Evolutionary conservation across 2,797 vertebrate genomes (phyloP), one percentile per base, ranked within the genome.

Genomic region (Acanthurus lineatus): DNA sequence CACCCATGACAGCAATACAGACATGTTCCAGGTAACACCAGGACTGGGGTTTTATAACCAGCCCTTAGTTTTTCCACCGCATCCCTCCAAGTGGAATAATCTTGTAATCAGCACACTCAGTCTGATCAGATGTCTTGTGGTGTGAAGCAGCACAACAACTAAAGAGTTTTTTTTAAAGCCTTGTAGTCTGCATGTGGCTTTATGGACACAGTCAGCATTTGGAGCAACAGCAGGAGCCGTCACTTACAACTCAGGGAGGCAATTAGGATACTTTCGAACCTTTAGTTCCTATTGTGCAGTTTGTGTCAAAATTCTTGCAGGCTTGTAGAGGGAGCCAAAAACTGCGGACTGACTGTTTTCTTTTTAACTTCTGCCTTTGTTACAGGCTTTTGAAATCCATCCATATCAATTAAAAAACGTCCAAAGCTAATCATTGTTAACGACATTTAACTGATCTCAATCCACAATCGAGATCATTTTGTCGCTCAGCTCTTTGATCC

Each of bases 1-100:
- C 88, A 99, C 96, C 17, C 96, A 98, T 84, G 98, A 99, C 95
- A 97, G 95, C 96, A 98, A 96, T 94, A 98, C 96, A 61, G 98
- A 99, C 93, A 99, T 99, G 98, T 99, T 99, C 93, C 98, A 99
- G 98, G 98, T 99, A 97, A 80, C 60, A 20, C 61, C 22, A 0
- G 32, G 12, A 59, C 47, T 51, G 28, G 9, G 57, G 44, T 56
- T 79, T 74, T 66, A 76, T 66, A 58, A 14, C 52, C 69, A 69
- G 42, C 9, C 63, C 28, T 59, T 68, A 6, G 6, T 65, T 69
- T 73, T 56, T 68, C 77, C 75, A 8, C 61, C n/a, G 20, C 38
- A 52, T n/a, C 22, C 19, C 32, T 59, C 22, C 44, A 57, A 54
- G 6, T 56, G 51, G 53, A 58, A 59, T 69, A n/a, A 35, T 25